These are phyloP conservation scores for Physocephala rufipes DNA, from an alignment of 2,888 invertebrate genomes.

Conservation along the genomic window DNA sequence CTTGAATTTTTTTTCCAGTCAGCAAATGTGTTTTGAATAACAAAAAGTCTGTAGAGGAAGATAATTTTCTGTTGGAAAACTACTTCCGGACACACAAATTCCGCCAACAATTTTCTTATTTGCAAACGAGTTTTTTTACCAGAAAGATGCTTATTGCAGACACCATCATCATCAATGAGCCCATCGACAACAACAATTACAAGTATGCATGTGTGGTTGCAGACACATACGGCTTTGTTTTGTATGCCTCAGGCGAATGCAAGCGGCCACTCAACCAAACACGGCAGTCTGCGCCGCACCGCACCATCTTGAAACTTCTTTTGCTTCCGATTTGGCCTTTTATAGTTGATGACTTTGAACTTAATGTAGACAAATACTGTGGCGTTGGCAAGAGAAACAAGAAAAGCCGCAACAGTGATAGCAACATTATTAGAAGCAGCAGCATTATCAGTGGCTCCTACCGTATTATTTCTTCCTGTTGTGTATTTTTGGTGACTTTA, in stretches of 20 bases:
- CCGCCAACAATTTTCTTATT: neutral
- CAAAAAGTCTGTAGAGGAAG: neutral
- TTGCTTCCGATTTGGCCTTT: constrained; percentile 42
- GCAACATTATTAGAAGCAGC: constrained; percentile 33
- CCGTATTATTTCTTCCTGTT: constrained; percentile 4
- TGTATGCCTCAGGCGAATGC: neutral
- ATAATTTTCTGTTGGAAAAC: neutral
- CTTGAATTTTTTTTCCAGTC: no score
- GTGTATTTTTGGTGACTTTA: neutral
- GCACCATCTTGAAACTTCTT: neutral
- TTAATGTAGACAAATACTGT: no score
- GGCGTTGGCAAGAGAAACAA: no score
- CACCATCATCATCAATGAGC: neutral
- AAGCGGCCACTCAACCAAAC: neutral
- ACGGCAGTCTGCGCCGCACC: neutral
- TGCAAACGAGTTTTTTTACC: neutral
- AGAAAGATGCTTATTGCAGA: neutral
- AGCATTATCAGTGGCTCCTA: constrained; percentile 2
- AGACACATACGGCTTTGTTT: neutral
- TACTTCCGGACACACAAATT: neutral
- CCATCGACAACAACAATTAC: neutral
- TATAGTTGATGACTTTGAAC: constrained; percentile 12
- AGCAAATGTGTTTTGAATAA: neutral
- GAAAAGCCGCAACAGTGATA: constrained; percentile 38
- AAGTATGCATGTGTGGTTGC: neutral